A percentile compares a stretch with the other conserved stretches of the same genome.
These are phyloP conservation scores for Lingula anatina DNA, from an alignment of 2,888 invertebrate genomes.

Conservation along the genomic window DNA sequence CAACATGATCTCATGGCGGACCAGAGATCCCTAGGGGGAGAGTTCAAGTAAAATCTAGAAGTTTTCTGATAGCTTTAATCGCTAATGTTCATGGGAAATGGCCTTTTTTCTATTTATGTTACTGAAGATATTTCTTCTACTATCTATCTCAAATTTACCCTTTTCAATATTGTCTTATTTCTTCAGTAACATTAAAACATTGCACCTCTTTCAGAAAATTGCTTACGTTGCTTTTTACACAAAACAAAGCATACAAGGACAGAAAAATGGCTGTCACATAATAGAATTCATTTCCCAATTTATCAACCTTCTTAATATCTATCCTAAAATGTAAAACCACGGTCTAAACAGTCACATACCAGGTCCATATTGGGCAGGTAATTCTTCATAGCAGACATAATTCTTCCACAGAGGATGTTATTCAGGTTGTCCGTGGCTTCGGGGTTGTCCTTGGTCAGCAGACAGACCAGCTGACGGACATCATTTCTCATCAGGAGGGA, in stretches of 20 bases:
- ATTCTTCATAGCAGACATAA: slow-evolving; percentile 60
- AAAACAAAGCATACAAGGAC: too few relatives aligned
- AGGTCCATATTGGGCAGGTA: slow-evolving; percentile 63
- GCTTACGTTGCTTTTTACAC: too few relatives aligned
- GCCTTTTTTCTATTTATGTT: too few relatives aligned
- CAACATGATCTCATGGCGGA: slow-evolving; percentile 83
- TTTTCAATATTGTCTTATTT: too few relatives aligned
- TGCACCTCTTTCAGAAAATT: too few relatives aligned
- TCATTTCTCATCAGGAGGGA: slow-evolving; percentile 72
- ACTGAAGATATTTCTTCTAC: too few relatives aligned
- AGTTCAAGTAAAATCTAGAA: background rate
- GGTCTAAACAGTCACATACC: slow-evolving; percentile 19
- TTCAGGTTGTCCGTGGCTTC: slow-evolving; percentile 80
- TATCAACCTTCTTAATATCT: background rate
- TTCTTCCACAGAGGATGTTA: slow-evolving; percentile 72
- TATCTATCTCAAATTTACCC: too few relatives aligned
- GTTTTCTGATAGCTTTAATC: too few relatives aligned
- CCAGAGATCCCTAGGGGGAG: slow-evolving; percentile 58
- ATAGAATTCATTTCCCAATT: background rate
- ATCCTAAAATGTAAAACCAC: background rate
- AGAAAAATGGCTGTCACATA: too few relatives aligned
- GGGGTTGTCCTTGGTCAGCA: slow-evolving; percentile 81
- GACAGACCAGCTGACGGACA: slow-evolving; percentile 80
- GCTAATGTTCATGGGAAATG: too few relatives aligned
- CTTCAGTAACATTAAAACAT: too few relatives aligned